Conservation (phyloP, 2,113 vertebrate genomes). For the Plecturocebus donacophilus region DNA sequence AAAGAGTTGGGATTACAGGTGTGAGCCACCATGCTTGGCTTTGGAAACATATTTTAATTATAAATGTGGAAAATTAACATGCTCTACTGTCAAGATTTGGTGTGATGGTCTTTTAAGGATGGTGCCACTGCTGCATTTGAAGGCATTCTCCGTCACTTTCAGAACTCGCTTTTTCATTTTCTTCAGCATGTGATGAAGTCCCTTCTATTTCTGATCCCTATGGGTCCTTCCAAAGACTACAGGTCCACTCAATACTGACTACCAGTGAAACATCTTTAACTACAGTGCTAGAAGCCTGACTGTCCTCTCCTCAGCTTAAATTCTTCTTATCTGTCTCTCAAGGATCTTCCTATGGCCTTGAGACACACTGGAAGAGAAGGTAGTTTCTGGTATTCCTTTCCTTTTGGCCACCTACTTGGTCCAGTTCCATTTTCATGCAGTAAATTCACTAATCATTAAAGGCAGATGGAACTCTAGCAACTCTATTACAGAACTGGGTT, state of each 20-base stretch:
- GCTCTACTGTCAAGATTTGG: neutral
- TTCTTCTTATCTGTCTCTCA: neutral
- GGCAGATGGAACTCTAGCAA: neutral
- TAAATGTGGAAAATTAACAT: neutral
- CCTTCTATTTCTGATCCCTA: neutral
- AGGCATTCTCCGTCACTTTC: neutral
- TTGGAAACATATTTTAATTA: neutral
- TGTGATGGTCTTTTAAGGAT: neutral
- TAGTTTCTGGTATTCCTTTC: neutral
- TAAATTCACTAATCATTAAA: neutral
- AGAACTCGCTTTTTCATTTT: neutral
- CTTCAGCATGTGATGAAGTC: neutral
- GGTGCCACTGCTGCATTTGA: neutral
- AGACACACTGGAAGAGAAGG: neutral
- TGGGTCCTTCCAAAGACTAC: neutral
- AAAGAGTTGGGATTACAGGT: too few relatives aligned
- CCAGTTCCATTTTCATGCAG: neutral
- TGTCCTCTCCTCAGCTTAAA: neutral
- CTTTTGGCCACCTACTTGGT: neutral
- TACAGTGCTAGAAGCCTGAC: neutral
- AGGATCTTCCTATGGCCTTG: neutral
- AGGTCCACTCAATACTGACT: neutral
- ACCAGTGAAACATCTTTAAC: neutral
- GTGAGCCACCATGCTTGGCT: too few relatives aligned
- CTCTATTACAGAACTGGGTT: neutral